Evolutionary conservation across 2,797 vertebrate species (phyloP).

Genomic region (Tangara arthus): DNA sequence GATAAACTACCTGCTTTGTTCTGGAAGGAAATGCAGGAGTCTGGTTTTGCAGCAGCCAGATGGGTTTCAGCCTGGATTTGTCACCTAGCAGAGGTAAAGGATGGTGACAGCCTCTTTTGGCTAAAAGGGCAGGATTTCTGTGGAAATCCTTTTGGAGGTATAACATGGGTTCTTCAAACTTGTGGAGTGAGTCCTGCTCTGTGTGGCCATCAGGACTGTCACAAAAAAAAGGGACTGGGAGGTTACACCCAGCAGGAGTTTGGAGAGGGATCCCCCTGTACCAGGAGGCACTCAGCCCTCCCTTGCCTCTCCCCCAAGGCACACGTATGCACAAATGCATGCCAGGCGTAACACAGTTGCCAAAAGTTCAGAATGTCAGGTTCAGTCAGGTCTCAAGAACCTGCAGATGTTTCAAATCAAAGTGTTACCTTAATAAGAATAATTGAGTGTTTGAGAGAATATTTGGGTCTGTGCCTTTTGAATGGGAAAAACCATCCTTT

Average conservation of each 20-base stretch:
- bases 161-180: not conserved
- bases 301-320: not conserved
- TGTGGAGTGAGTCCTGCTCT: not conserved
- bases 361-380: slow-evolving; percentile 63
- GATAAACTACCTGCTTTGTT: not conserved
- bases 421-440: slow-evolving; percentile 70
- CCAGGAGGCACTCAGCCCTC: not conserved
- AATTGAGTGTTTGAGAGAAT: slow-evolving; percentile 66
- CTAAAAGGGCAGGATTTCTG: not conserved
- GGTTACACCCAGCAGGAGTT: not conserved
- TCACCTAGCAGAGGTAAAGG: not conserved
- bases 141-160: not conserved
- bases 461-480: slow-evolving; percentile 49
- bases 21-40: not conserved
- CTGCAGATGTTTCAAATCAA: slow-evolving; percentile 77
- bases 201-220: not conserved
- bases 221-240: not conserved
- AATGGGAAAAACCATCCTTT: slow-evolving; percentile 44
- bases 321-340: not conserved
- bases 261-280: not conserved
- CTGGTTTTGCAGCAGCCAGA: not conserved
- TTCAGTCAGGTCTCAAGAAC: slow-evolving; percentile 71
- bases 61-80: not conserved
- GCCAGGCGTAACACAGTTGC: slow-evolving; percentile 69
- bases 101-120: not conserved